phyloP scores from a whole-genome alignment of 2,113 vertebrate species.

The Geothlypis trichas region DNA sequence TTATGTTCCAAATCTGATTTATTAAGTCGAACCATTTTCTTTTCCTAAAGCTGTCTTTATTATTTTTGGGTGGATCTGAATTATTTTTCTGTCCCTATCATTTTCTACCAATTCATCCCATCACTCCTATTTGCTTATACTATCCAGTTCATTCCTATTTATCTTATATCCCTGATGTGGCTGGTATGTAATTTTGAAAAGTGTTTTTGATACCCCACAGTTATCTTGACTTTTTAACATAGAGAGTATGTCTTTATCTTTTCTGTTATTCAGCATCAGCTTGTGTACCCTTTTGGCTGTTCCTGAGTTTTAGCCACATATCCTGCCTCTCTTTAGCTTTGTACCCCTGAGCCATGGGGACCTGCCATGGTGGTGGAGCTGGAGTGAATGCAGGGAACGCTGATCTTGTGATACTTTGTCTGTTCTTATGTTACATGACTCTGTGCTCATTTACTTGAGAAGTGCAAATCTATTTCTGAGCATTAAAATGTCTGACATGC shows the following conservation, averaged over 20 bases:
- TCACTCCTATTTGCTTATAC: not conserved
- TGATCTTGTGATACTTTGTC: not conserved
- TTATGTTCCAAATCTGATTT: not conserved
- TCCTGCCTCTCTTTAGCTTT: not conserved
- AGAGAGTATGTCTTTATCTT: not conserved
- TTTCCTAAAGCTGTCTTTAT: not conserved
- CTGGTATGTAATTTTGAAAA: not conserved
- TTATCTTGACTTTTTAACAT: not conserved
- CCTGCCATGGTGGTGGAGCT: not conserved
- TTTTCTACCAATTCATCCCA: not conserved
- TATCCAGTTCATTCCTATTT: not conserved
- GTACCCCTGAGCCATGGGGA: not conserved
- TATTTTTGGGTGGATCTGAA: not conserved
- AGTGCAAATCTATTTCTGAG: not conserved
- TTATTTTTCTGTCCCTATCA: not conserved
- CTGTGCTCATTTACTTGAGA: not conserved
- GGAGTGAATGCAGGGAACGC: accelerated
- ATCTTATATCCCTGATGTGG: not conserved
- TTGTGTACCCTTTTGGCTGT: not conserved
- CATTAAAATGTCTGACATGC: not conserved
- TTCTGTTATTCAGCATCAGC: not conserved
- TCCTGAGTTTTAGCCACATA: not conserved
- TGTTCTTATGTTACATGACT: not conserved
- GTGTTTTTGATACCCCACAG: not conserved
- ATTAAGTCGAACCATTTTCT: not conserved